A percentile compares a stretch with the other conserved stretches of the same genome.
These are phyloP conservation scores for Xestia sexstrigata DNA, from an alignment of 2,888 invertebrate genomes.

Conservation along the genomic window DNA sequence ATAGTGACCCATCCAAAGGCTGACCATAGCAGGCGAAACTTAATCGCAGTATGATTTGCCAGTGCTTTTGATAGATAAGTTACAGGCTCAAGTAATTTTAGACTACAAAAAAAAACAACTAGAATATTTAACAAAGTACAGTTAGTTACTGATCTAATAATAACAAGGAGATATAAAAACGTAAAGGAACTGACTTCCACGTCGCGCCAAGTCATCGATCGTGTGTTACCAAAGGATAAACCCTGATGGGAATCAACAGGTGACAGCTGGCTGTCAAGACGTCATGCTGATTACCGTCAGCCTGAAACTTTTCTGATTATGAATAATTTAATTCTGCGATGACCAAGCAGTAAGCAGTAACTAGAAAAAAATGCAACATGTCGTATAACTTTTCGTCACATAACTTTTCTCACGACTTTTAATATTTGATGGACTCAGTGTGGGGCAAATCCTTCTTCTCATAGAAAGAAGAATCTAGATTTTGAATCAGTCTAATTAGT, in stretches of 20 bases:
- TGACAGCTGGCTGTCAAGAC: slow-evolving; percentile 17
- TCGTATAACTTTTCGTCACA: no score
- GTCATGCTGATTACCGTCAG: background rate
- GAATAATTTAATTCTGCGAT: slow-evolving; percentile 16
- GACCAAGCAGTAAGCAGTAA: no score
- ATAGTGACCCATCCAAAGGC: background rate
- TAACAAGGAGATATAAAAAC: background rate
- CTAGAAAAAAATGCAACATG: background rate
- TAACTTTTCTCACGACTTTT: background rate
- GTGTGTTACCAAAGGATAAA: slow-evolving; percentile 1
- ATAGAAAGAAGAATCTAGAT: no score
- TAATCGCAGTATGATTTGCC: no score
- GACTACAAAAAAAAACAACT: background rate
- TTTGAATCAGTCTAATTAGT: no score
- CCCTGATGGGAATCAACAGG: slow-evolving; percentile 46
- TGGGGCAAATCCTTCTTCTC: no score
- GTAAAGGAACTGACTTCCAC: background rate
- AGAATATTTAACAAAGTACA: background rate
- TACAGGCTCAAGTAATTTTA: background rate
- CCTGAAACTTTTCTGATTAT: slow-evolving; percentile 9
- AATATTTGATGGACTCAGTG: background rate
- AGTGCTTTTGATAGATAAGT: background rate
- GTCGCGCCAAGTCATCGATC: slow-evolving; percentile 31
- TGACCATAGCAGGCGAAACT: background rate
- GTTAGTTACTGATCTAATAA: background rate